Percentiles rank a stretch among this genome's conserved stretches.
These are phyloP conservation scores for Pollicipes pollicipes DNA, from an alignment of 1,140 invertebrate species.

Conservation along the genomic window DNA sequence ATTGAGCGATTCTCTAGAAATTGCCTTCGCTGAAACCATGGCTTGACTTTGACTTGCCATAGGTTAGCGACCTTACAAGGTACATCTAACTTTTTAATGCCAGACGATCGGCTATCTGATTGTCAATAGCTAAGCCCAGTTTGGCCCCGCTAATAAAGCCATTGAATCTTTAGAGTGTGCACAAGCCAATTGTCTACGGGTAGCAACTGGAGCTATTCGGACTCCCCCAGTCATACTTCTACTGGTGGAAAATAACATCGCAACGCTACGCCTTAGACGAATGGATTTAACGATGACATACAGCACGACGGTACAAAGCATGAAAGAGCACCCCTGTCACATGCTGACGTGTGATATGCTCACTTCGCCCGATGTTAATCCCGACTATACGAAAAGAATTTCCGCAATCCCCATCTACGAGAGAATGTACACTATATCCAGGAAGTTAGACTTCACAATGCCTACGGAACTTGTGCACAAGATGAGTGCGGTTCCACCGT, in stretches of 20 bases:
- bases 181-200: not conserved
- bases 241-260: not conserved
- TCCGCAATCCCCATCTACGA: not conserved
- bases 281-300: not conserved
- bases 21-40: too few relatives aligned
- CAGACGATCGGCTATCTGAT: too few relatives aligned
- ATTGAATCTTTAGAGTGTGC: not conserved
- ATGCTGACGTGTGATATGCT: not conserved
- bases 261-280: not conserved
- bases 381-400: not conserved
- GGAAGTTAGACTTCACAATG: too few relatives aligned
- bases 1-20: too few relatives aligned
- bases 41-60: too few relatives aligned
- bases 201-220: not conserved
- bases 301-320: not conserved
- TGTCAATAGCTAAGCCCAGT: too few relatives aligned
- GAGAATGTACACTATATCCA: not conserved
- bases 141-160: not conserved
- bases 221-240: not conserved
- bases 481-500: too few relatives aligned
- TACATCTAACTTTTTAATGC: too few relatives aligned
- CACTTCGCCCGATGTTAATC: not conserved
- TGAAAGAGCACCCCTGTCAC: not conserved
- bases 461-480: too few relatives aligned
- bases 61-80: not conserved